Conservation (phyloP, 53 echinoderm and acorn worm genomes). For the Astropecten irregularis region DNA sequence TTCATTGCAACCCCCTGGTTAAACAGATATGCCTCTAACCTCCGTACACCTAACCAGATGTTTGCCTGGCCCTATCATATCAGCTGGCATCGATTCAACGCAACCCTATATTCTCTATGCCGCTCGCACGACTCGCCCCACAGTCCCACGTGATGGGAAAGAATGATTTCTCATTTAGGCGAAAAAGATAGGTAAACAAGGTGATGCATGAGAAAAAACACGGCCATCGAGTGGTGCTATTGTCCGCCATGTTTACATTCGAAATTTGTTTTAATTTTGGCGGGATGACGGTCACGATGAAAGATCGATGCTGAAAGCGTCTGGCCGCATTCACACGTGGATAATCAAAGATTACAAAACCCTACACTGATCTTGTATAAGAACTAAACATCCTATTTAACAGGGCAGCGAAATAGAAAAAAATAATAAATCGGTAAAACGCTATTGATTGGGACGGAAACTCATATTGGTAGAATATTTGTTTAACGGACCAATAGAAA, state of each 20-base stretch:
- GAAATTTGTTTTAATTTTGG: slow-evolving; percentile 60
- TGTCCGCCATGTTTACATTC: slow-evolving; percentile 42
- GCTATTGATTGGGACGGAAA: not conserved
- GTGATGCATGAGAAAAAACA: slow-evolving; percentile 53
- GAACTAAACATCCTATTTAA: not conserved
- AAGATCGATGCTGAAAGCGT: slow-evolving; percentile 40
- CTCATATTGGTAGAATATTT: not conserved
- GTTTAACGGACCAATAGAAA: not conserved
- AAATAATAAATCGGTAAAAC: not conserved
- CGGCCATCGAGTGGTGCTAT: slow-evolving; percentile 27
- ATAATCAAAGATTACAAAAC: slow-evolving; percentile 50
- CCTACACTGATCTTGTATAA: slow-evolving; percentile 4
- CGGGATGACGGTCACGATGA: slow-evolving; percentile 19
- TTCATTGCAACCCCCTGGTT: slow-evolving; percentile 13
- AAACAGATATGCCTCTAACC: slow-evolving; percentile 38
- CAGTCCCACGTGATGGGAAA: slow-evolving; percentile 37
- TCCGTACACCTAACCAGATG: slow-evolving; percentile 23
- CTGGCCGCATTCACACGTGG: slow-evolving; percentile 34
- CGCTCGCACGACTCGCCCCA: not conserved
- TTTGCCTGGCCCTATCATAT: slow-evolving; percentile 3
- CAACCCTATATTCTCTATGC: slow-evolving; percentile 20
- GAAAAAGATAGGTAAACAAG: slow-evolving; percentile 57
- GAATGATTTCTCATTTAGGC: slow-evolving; percentile 55
- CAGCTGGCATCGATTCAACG: slow-evolving; percentile 41
- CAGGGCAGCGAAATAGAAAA: not conserved